These are phyloP conservation scores for Bolborhynchus lineola DNA, from an alignment of 2,113 vertebrate species.

Conservation along the genomic window DNA sequence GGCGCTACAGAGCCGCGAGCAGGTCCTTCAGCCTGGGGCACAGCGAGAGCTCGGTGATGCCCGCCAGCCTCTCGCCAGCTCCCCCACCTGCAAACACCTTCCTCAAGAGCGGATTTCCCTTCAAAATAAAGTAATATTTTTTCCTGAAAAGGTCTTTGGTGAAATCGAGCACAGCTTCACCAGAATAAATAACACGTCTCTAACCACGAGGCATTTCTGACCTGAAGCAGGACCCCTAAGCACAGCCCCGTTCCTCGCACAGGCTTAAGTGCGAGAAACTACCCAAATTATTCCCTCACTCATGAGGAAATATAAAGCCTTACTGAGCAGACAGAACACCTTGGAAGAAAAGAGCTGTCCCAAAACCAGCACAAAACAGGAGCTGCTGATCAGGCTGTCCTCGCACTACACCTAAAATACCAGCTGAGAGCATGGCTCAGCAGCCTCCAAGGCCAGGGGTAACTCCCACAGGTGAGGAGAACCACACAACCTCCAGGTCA, in stretches of 20 bases:
- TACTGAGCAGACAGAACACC: accelerated
- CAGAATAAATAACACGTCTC: neutral
- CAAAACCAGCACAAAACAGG: neutral
- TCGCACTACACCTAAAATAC: neutral
- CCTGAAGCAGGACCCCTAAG: accelerated
- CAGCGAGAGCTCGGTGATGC: accelerated
- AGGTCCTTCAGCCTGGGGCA: accelerated
- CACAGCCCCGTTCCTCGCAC: too few species aligned
- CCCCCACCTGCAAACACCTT: neutral
- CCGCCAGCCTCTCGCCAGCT: accelerated
- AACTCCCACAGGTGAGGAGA: accelerated
- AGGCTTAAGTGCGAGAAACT: accelerated
- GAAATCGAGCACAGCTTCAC: neutral
- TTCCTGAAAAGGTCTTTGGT: neutral
- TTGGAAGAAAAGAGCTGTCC: neutral
- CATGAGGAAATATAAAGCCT: neutral
- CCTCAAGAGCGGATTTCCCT: accelerated
- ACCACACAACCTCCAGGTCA: neutral
- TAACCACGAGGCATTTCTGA: neutral
- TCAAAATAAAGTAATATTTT: neutral
- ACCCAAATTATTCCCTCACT: neutral
- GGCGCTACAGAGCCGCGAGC: neutral
- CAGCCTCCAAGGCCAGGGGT: accelerated
- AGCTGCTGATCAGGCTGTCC: neutral
- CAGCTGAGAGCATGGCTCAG: too few species aligned